A percentile compares a stretch with the other conserved stretches of the same genome.
phyloP scores from a whole-genome alignment of 2,113 vertebrate genomes.

The Columbina picui region DNA sequence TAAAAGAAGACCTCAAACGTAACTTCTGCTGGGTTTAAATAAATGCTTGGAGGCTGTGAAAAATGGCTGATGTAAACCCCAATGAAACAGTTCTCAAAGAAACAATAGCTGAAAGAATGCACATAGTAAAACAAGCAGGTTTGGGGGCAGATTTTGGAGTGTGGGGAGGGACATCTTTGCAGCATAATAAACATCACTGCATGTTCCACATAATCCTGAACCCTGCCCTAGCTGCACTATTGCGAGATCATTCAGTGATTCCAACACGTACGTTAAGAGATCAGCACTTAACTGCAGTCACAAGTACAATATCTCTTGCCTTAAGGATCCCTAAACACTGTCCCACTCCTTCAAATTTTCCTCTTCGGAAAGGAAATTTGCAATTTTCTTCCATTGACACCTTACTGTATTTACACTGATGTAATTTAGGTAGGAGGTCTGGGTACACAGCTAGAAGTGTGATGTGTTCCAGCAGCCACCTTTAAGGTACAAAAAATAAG shows the following conservation, averaged over 20 bases:
- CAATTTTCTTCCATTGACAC: background rate
- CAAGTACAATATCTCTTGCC: background rate
- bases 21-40: background rate
- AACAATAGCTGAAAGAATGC: background rate
- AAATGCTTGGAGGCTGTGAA: background rate
- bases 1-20: background rate
- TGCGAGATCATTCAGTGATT: background rate
- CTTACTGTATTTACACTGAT: background rate
- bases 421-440: background rate
- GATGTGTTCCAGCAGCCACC: background rate
- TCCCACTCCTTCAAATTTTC: background rate
- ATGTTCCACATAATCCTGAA: conserved; percentile 32
- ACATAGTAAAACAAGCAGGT: background rate
- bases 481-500: background rate
- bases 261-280: background rate
- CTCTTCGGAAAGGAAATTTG: background rate
- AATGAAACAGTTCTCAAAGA: background rate
- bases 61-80: background rate
- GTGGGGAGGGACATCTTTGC: background rate
- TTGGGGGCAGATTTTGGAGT: background rate
- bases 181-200: background rate
- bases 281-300: background rate
- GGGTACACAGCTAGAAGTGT: background rate
- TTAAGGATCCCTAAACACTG: background rate
- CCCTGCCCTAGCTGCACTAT: conserved; percentile 30